Base-by-base conservation (phyloP, 2,797 vertebrate species). In the Sebastes cheni region DNA sequence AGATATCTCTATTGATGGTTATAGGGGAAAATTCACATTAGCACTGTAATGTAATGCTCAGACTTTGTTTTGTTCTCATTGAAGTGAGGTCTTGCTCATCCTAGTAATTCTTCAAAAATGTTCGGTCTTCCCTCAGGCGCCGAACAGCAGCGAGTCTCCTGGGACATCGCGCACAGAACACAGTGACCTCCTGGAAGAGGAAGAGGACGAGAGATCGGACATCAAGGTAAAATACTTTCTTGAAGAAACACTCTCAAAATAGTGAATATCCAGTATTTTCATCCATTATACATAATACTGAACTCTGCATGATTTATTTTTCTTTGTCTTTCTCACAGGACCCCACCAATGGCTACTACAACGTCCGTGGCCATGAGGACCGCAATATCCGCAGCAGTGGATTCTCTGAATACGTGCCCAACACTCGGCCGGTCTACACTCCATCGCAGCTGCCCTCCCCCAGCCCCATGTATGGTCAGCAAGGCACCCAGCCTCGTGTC, bases 321-420 rank as follows among this genome's bases (percentile, higher is more conserved):
- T 11, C 34, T 60, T 27, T 18, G 2, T 72, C 5, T 27, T 71
- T 39, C 55, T 36, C 6, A 5, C 56, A 98, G 97, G 97, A 98
- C 77, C 97, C 97, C 55, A 98, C 97, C 23, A 97, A 98, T 1
- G 97, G 97, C 68, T 98, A 98, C 93, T 98, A 98, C 92, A 98
- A 98, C 50, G 97, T 98, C 5, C 96, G 95, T 9, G 97, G 96
- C 29, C 96, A 97, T 2, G 97, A 98, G 25, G 96, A 97, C 69
- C 95, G 95, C 1, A 89, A 95, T 20, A 89, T 95, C 59, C 93
- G 95, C 58, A 92, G 94, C 83, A 95, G 93, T 16, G 95, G 95
- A 32, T 97, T 97, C 88, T 96, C 96, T 0, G 97, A 97, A 81
- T 97, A 96, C 42, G 95, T 95, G 22, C 94, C 96, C 62, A 95